Conservation (phyloP, 1,140 invertebrate genomes). For the Euwallacea similis region DNA sequence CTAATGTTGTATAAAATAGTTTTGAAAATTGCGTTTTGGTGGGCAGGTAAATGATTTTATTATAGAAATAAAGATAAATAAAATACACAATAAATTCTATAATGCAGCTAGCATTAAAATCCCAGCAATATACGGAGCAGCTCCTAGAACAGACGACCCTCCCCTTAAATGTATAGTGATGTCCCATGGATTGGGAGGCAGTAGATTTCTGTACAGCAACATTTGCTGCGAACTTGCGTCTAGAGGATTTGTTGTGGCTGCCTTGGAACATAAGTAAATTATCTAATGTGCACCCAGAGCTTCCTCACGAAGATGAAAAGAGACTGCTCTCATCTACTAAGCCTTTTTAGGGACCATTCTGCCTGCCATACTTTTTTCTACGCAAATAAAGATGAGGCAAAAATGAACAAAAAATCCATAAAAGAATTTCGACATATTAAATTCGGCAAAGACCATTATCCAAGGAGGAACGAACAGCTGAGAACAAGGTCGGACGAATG, state of each 20-base stretch:
- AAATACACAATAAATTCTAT: not conserved
- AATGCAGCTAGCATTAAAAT: slow-evolving; percentile 55
- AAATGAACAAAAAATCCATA: slow-evolving; percentile 47
- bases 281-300: not conserved
- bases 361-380: slow-evolving; percentile 61
- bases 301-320: not conserved
- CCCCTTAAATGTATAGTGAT: slow-evolving; percentile 66
- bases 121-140: slow-evolving; percentile 61
- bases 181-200: slow-evolving; percentile 68
- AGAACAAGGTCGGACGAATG: slow-evolving; percentile 56
- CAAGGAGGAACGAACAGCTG: slow-evolving; percentile 54
- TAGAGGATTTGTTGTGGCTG: slow-evolving; percentile 67
- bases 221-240: slow-evolving; percentile 66
- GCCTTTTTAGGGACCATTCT: slow-evolving; percentile 58
- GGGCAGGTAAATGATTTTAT: slow-evolving; percentile 41
- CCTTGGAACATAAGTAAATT: slow-evolving; percentile 64
- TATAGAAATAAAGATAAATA: not conserved
- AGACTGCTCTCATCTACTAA: not conserved
- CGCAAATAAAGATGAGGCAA: slow-evolving; percentile 47
- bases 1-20: slow-evolving; percentile 56
- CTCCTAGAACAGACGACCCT: slow-evolving; percentile 41
- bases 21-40: slow-evolving; percentile 56
- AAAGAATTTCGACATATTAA: slow-evolving; percentile 48
- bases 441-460: slow-evolving; percentile 51
- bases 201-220: slow-evolving; percentile 63